A percentile compares a stretch with the other conserved stretches of the same genome.
Conservation (phyloP, 1,140 invertebrate genomes). For the Neodiprion lecontei region DNA sequence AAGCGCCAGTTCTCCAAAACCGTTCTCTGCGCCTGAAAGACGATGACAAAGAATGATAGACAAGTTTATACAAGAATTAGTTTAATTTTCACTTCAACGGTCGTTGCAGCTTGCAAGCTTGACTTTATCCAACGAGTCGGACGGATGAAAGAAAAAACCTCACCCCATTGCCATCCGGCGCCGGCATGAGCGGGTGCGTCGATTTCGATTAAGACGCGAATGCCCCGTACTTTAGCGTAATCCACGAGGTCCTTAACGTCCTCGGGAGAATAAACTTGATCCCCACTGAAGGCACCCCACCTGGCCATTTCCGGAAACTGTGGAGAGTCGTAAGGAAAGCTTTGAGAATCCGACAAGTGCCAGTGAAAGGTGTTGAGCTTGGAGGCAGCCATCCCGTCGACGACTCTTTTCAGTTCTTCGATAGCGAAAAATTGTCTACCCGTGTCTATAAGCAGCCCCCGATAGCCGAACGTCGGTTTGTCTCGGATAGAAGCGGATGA, state of each 20-base stretch:
- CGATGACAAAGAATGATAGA: not conserved
- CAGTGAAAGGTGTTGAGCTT: slow-evolving; percentile 89
- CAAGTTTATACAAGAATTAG: not conserved
- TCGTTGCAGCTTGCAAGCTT: too few species aligned
- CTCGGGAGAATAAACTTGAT: slow-evolving; percentile 73
- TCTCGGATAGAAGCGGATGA: slow-evolving; percentile 67
- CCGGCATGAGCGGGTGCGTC: slow-evolving; percentile 87
- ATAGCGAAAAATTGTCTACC: slow-evolving; percentile 78
- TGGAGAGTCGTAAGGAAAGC: slow-evolving; percentile 79
- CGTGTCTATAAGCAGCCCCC: slow-evolving; percentile 79
- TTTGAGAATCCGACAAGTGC: slow-evolving; percentile 86
- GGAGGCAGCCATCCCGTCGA: slow-evolving; percentile 82
- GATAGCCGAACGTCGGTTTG: slow-evolving; percentile 72
- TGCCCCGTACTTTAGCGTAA: slow-evolving; percentile 76
- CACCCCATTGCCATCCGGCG: slow-evolving; percentile 83
- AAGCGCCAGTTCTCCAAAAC: slow-evolving; percentile 73
- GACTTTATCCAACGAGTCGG: too few species aligned
- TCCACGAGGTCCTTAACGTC: slow-evolving; percentile 74
- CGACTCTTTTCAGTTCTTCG: slow-evolving; percentile 68
- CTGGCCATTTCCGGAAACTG: slow-evolving; percentile 77
- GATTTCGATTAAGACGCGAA: slow-evolving; percentile 81
- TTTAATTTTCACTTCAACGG: too few species aligned
- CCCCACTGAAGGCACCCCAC: slow-evolving; percentile 74
- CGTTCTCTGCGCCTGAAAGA: slow-evolving; percentile 60
- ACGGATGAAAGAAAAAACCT: slow-evolving; percentile 8